These are phyloP conservation scores for Hoplostethus atlanticus DNA, from an alignment of 2,797 vertebrate species.

Conservation along the genomic window DNA sequence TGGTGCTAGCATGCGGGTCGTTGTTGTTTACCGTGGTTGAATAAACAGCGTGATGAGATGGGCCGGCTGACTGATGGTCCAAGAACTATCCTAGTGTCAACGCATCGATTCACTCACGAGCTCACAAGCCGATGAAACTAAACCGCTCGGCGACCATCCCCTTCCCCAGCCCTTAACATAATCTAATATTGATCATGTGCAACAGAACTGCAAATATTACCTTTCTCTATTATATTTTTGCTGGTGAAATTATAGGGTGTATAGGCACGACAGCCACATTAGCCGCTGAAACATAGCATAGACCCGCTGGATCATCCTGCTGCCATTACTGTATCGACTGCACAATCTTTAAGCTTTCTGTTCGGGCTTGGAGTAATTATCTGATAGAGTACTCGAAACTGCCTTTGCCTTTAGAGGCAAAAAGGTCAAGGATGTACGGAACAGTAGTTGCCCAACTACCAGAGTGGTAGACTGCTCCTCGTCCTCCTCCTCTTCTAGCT, in stretches of 20 bases:
- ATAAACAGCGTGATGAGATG: slow-evolving; percentile 77
- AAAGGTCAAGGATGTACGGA: slow-evolving; percentile 55
- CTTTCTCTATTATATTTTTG: slow-evolving; percentile 7
- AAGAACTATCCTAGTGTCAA: slow-evolving; percentile 58
- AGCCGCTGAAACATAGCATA: slow-evolving; percentile 37
- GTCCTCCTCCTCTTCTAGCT: slow-evolving; percentile 4
- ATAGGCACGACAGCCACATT: background rate
- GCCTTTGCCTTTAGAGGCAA: slow-evolving; percentile 22
- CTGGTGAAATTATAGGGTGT: slow-evolving; percentile 20
- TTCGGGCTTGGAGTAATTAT: slow-evolving; percentile 64
- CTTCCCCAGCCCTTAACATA: slow-evolving; percentile 24
- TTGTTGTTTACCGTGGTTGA: slow-evolving; percentile 75
- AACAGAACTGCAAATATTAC: slow-evolving; percentile 50
- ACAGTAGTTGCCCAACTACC: background rate
- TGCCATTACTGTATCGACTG: slow-evolving; percentile 53
- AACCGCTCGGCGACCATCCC: slow-evolving; percentile 41
- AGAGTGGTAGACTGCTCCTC: background rate
- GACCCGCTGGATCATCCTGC: slow-evolving; percentile 34
- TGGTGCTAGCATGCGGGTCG: slow-evolving; percentile 55
- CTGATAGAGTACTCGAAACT: slow-evolving; percentile 52
- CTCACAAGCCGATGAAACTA: slow-evolving; percentile 58
- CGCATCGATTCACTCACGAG: slow-evolving; percentile 68
- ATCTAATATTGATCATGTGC: slow-evolving; percentile 58
- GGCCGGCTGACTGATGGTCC: slow-evolving; percentile 70
- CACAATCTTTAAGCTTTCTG: slow-evolving; percentile 44